These are phyloP conservation scores for Nephrotoma appendiculata DNA, from an alignment of 2,888 invertebrate species.

Conservation along the genomic window DNA sequence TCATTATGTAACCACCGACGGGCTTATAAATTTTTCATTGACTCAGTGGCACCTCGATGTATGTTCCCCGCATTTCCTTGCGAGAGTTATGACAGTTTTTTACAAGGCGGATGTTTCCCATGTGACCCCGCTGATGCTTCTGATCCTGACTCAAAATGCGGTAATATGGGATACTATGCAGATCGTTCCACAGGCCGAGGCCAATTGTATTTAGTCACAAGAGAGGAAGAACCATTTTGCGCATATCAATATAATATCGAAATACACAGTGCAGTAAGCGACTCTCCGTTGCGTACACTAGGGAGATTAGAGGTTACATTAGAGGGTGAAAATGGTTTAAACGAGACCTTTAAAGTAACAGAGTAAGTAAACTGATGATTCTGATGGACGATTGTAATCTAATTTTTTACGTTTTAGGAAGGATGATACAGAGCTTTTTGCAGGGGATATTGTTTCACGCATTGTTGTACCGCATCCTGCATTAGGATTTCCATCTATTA, in stretches of 20 bases:
- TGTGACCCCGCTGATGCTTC: constrained; percentile 36
- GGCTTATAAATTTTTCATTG: constrained; percentile 88
- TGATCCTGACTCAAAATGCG: constrained; percentile 47
- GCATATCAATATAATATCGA: constrained; percentile 80
- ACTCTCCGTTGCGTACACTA: constrained; percentile 40
- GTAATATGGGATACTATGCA: constrained; percentile 90
- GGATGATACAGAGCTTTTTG: constrained; percentile 57
- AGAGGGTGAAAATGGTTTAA: constrained; percentile 65
- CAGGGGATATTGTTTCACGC: constrained; percentile 59
- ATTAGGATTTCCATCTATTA: constrained; percentile 53
- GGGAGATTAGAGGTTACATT: constrained; percentile 68
- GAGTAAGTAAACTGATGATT: constrained; percentile 41
- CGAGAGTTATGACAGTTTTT: constrained; percentile 66
- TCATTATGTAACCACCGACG: constrained; percentile 86
- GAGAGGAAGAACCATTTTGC: constrained; percentile 87
- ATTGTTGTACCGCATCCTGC: constrained; percentile 83
- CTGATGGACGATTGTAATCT: background rate
- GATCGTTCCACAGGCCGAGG: constrained; percentile 71
- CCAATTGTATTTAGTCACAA: constrained; percentile 74
- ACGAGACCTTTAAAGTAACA: constrained; percentile 80
- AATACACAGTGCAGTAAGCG: constrained; percentile 57
- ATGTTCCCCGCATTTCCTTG: constrained; percentile 87
- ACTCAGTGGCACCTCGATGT: constrained; percentile 81
- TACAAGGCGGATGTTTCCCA: constrained; percentile 62
- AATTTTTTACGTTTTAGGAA: constrained; percentile 40